phyloP scores from a whole-genome alignment of 2,888 invertebrate genomes.

The Dynastes hyllus region DNA sequence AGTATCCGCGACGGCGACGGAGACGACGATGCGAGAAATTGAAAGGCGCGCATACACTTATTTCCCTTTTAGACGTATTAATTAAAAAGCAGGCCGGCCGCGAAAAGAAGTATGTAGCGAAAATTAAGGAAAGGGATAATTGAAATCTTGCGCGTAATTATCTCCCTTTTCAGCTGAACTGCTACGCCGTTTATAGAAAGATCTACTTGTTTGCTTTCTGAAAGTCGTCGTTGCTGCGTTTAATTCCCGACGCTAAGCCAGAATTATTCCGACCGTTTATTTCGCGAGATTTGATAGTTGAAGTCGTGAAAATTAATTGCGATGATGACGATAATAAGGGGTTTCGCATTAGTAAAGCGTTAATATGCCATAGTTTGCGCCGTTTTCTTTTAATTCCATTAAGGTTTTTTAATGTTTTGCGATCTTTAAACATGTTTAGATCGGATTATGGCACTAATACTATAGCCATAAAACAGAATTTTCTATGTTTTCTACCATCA shows the following conservation, averaged over 20 bases:
- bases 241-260: neutral
- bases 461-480: too few species aligned
- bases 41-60: neutral
- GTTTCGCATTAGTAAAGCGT: neutral
- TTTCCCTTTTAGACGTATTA: slow-evolving; percentile 31
- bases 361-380: neutral
- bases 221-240: neutral
- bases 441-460: too few species aligned
- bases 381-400: neutral
- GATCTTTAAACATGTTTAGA: too few species aligned
- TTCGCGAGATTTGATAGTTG: neutral
- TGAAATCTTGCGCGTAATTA: slow-evolving; percentile 35
- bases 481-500: too few species aligned
- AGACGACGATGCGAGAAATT: neutral
- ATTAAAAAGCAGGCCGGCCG: slow-evolving; percentile 7
- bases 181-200: neutral
- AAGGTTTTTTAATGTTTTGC: too few species aligned
- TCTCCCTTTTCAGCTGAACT: neutral
- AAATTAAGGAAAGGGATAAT: slow-evolving; percentile 20
- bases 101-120: neutral
- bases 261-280: neutral
- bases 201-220: neutral
- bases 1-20: neutral
- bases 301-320: slow-evolving; percentile 4
- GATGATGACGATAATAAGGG: neutral